A percentile compares a stretch with the other conserved stretches of the same genome.
These are phyloP conservation scores for Aphidius gifuensis DNA, from an alignment of 1,140 invertebrate genomes.

Conservation along the genomic window DNA sequence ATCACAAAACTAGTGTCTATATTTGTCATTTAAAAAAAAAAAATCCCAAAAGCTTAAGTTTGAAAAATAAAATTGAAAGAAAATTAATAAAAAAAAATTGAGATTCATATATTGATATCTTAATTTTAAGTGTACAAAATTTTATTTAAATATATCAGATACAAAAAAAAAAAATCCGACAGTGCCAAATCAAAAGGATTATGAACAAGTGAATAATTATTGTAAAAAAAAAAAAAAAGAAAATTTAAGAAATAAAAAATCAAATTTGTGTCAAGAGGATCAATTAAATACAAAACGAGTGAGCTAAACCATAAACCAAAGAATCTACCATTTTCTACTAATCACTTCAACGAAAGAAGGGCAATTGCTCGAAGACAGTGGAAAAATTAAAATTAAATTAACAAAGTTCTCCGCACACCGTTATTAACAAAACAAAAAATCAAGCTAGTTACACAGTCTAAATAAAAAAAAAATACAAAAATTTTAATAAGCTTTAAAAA, in stretches of 20 bases:
- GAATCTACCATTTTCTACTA: slow-evolving; percentile 56
- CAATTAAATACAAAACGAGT: slow-evolving; percentile 21
- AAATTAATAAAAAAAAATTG: slow-evolving; percentile 32
- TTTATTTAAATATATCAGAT: slow-evolving; percentile 44
- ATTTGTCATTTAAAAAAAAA: slow-evolving; percentile 28
- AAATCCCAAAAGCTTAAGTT: slow-evolving; percentile 33
- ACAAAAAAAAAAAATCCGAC: slow-evolving; percentile 45
- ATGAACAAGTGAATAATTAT: slow-evolving; percentile 28
- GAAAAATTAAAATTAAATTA: slow-evolving; percentile 19
- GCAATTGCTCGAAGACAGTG: slow-evolving; percentile 1
- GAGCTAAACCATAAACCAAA: slow-evolving; percentile 51
- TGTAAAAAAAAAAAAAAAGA: slow-evolving; percentile 28
- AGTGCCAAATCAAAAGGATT: slow-evolving; percentile 51
- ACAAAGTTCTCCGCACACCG: slow-evolving; percentile 17
- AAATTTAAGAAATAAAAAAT: slow-evolving; percentile 21
- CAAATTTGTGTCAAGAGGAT: not conserved
- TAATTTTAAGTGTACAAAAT: slow-evolving; percentile 48
- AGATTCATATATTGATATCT: slow-evolving; percentile 36
- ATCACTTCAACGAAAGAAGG: slow-evolving; percentile 31
- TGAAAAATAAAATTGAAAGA: slow-evolving; percentile 20
- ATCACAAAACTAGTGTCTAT: slow-evolving; percentile 56
- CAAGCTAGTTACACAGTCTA: slow-evolving; percentile 4
- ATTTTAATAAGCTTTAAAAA: slow-evolving; percentile 5
- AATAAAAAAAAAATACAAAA: slow-evolving; percentile 17
- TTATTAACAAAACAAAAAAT: slow-evolving; percentile 19